Conservation (phyloP, 37 sponge, comb jelly and placozoan species). For the Halichondria panicea region DNA sequence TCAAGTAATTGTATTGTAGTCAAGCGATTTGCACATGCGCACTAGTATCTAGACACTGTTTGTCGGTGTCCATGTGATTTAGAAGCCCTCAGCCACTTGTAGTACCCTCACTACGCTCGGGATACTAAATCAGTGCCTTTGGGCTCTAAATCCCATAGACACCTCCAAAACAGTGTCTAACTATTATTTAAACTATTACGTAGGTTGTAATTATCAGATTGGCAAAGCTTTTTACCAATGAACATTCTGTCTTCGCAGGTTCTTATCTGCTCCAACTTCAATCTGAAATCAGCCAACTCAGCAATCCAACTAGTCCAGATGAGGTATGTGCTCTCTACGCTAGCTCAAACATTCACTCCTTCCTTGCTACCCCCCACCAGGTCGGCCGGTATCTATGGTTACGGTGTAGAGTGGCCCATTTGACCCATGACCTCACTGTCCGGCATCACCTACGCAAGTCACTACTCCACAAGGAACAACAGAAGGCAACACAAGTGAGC, state of each 20-base stretch:
- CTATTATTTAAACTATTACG: too few species aligned
- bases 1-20: too few species aligned
- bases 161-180: too few species aligned
- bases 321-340: conserved; percentile 12
- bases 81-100: too few species aligned
- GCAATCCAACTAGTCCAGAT: conserved; percentile 37
- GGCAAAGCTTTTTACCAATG: too few species aligned
- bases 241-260: conserved; percentile 42
- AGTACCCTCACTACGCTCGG: too few species aligned
- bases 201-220: too few species aligned
- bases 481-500: conserved; percentile 3
- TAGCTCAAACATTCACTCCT: neutral
- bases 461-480: conserved; percentile 12
- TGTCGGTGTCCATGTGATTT: too few species aligned
- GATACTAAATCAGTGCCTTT: too few species aligned
- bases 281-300: conserved; percentile 33
- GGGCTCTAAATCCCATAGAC: too few species aligned
- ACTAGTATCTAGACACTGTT: too few species aligned
- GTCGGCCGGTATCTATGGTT: conserved; percentile 20
- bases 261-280: conserved; percentile 42
- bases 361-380: neutral
- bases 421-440: conserved; percentile 31
- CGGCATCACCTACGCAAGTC: conserved; percentile 43
- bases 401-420: conserved; percentile 10
- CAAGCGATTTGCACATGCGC: too few species aligned